These are phyloP conservation scores for Drosophila austrosaltans DNA, from an alignment of 2,888 invertebrate genomes.

Conservation along the genomic window DNA sequence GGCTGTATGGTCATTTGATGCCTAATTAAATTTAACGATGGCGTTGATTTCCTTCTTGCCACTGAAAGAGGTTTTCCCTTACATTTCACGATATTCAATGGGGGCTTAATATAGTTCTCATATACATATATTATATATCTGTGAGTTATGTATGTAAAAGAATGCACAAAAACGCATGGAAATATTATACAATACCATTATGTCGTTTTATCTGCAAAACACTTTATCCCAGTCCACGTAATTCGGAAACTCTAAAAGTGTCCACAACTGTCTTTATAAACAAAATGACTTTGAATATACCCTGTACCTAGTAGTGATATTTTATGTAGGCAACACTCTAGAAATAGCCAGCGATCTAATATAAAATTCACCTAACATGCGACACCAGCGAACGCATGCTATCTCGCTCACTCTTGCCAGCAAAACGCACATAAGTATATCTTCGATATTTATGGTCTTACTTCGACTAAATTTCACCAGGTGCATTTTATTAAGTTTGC, in stretches of 20 bases:
- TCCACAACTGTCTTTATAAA: too few species aligned
- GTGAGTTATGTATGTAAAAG: background rate
- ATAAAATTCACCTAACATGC: too few species aligned
- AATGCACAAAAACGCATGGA: background rate
- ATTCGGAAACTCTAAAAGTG: too few species aligned
- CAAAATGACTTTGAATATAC: background rate
- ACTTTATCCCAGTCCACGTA: background rate
- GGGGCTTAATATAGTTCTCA: background rate
- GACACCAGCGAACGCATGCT: too few species aligned
- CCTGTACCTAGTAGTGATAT: too few species aligned
- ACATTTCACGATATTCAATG: background rate
- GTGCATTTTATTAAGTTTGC: too few species aligned
- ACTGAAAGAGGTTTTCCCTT: constrained; percentile 18
- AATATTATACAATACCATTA: background rate
- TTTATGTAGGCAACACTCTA: too few species aligned
- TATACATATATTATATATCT: background rate
- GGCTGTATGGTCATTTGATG: constrained; percentile 78
- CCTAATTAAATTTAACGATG: constrained; percentile 82
- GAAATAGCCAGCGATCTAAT: too few species aligned
- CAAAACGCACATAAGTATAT: too few species aligned
- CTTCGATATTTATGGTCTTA: too few species aligned
- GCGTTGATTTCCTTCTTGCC: constrained; percentile 57
- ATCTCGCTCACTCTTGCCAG: too few species aligned
- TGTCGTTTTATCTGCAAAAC: background rate
- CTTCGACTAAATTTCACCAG: too few species aligned